A percentile compares a stretch with the other conserved stretches of the same genome.
phyloP scores from a whole-genome alignment of 2,113 vertebrate species.

The Aix galericulata region DNA sequence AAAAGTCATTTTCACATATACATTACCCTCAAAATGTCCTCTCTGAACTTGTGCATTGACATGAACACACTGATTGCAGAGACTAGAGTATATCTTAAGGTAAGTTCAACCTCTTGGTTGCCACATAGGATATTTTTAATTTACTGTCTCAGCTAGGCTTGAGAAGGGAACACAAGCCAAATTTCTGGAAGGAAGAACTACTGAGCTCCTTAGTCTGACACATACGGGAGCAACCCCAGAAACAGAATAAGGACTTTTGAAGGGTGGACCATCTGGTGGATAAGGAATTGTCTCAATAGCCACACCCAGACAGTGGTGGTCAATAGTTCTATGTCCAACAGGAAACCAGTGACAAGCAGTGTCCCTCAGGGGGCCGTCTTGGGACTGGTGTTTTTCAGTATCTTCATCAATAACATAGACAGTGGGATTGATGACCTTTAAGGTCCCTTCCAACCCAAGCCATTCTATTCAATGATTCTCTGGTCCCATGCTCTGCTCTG shows the following conservation, averaged over 20 bases:
- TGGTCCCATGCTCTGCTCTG: neutral
- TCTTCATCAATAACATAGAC: too few species aligned
- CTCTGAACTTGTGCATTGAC: neutral
- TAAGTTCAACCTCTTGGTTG: neutral
- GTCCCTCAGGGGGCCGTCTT: too few species aligned
- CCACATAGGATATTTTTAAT: neutral
- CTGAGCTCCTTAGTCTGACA: neutral
- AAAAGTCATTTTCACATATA: neutral
- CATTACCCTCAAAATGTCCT: neutral
- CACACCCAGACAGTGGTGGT: too few species aligned
- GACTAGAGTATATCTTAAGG: neutral
- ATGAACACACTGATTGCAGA: neutral
- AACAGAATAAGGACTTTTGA: neutral
- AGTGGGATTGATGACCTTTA: too few species aligned
- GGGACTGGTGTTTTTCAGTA: too few species aligned
- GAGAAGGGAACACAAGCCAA: neutral
- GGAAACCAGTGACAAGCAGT: too few species aligned
- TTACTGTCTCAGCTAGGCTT: neutral
- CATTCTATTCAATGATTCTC: too few species aligned
- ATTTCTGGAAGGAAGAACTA: neutral
- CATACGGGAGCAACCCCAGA: neutral
- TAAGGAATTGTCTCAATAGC: too few species aligned
- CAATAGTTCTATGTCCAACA: too few species aligned
- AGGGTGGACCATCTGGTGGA: too few species aligned
- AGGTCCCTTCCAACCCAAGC: too few species aligned